A percentile compares a stretch with the other conserved stretches of the same genome.
These are phyloP conservation scores for Sebastes diaconus DNA, from an alignment of 2,797 vertebrate genomes.

Conservation along the genomic window DNA sequence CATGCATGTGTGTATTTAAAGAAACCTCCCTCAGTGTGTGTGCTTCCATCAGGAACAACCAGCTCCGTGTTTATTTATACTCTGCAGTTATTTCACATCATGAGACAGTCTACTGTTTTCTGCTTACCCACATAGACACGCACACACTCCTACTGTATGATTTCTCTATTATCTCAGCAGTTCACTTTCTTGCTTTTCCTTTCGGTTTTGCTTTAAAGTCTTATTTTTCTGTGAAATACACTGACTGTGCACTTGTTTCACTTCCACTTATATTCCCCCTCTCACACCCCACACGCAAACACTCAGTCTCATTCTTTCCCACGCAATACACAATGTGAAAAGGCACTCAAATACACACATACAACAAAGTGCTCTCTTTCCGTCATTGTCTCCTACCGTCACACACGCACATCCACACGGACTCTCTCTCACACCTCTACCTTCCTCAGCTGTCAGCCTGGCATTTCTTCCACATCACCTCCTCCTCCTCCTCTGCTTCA, in stretches of 20 bases:
- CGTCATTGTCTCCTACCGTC: not conserved
- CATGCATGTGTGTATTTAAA: not conserved
- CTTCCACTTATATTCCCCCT: not conserved
- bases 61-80: not conserved
- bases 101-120: not conserved
- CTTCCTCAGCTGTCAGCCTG: conserved; percentile 17
- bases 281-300: not conserved
- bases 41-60: not conserved
- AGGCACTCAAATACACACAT: not conserved
- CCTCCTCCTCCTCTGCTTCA: not conserved
- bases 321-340: not conserved
- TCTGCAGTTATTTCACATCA: not conserved
- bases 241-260: conserved; percentile 1
- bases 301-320: not conserved
- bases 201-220: not conserved
- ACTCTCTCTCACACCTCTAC: conserved; percentile 2
- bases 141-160: not conserved
- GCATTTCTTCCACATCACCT: conserved; percentile 19
- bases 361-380: not conserved
- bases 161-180: conserved; percentile 3
- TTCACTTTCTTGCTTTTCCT: conserved; percentile 5
- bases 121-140: not conserved
- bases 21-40: not conserved
- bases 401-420: not conserved
- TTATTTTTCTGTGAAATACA: not conserved